phyloP scores from a whole-genome alignment of 2,888 invertebrate genomes.

The Junonia oenone region DNA sequence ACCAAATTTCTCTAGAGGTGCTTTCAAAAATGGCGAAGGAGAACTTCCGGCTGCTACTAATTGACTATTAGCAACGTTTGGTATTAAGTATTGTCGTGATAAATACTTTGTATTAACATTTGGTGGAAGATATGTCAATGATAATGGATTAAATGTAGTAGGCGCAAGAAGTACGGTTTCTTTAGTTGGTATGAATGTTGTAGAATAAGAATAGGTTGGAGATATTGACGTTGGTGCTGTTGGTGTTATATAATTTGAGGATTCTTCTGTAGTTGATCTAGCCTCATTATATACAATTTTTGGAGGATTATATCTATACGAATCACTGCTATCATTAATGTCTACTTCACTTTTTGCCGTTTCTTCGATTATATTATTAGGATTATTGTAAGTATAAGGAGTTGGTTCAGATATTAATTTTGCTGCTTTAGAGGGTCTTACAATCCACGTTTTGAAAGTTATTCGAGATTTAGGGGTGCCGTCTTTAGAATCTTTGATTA shows the following conservation, averaged over 20 bases:
- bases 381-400: slow-evolving; percentile 49
- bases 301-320: slow-evolving; percentile 26
- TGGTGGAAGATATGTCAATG: slow-evolving; percentile 55
- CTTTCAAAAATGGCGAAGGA: slow-evolving; percentile 28
- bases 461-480: slow-evolving; percentile 61
- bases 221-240: slow-evolving; percentile 10
- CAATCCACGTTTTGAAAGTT: slow-evolving; percentile 68
- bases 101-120: slow-evolving; percentile 34
- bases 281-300: slow-evolving; percentile 42
- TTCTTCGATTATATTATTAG: slow-evolving; percentile 42
- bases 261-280: slow-evolving; percentile 36
- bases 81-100: slow-evolving; percentile 51
- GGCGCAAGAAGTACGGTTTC: slow-evolving; percentile 48
- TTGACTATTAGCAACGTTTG: slow-evolving; percentile 41
- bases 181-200: slow-evolving; percentile 45
- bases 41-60: slow-evolving; percentile 34
- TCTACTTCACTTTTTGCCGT: not conserved
- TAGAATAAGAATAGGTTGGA: slow-evolving; percentile 39
- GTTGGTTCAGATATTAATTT: slow-evolving; percentile 50
- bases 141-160: slow-evolving; percentile 53
- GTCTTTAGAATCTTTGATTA: slow-evolving; percentile 52
- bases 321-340: not conserved
- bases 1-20: slow-evolving; percentile 21
- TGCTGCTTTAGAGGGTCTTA: slow-evolving; percentile 59
- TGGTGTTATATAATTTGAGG: slow-evolving; percentile 28